Conservation (phyloP, 1,140 invertebrate genomes). For the Sycobia sp. region DNA sequence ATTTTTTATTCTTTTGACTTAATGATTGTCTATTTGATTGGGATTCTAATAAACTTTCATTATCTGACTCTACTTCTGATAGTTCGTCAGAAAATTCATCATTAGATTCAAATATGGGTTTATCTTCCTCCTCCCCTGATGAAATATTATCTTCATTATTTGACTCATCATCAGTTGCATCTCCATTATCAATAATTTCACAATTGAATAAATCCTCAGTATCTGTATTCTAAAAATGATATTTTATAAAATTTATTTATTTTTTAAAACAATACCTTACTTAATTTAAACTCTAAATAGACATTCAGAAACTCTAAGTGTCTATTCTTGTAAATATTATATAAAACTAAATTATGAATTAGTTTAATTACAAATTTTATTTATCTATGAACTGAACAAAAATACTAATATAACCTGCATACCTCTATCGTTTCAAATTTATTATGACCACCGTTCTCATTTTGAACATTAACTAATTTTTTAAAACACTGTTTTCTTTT, state of each 20-base stretch:
- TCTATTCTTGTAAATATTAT: background rate
- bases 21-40: constrained; percentile 40
- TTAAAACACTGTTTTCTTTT: constrained; percentile 36
- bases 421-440: constrained; percentile 23
- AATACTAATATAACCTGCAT: no score
- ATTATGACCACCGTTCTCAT: constrained; percentile 6
- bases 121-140: constrained; percentile 61
- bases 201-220: constrained; percentile 45
- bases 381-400: background rate
- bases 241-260: background rate
- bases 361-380: background rate
- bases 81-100: no score
- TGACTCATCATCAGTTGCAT: constrained; percentile 64
- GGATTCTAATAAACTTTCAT: constrained; percentile 41
- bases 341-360: no score
- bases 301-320: no score
- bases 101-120: constrained; percentile 52
- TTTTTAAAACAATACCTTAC: no score
- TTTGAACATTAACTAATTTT: constrained; percentile 7
- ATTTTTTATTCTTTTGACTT: constrained; percentile 4
- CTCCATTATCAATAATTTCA: constrained; percentile 57
- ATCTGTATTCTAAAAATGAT: constrained; percentile 47
- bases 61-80: no score
- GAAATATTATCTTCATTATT: constrained; percentile 57
- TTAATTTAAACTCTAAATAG: background rate